Evolutionary conservation across 2,797 vertebrate genomes (phyloP).

Genomic region (Acipenser transmontanus): DNA sequence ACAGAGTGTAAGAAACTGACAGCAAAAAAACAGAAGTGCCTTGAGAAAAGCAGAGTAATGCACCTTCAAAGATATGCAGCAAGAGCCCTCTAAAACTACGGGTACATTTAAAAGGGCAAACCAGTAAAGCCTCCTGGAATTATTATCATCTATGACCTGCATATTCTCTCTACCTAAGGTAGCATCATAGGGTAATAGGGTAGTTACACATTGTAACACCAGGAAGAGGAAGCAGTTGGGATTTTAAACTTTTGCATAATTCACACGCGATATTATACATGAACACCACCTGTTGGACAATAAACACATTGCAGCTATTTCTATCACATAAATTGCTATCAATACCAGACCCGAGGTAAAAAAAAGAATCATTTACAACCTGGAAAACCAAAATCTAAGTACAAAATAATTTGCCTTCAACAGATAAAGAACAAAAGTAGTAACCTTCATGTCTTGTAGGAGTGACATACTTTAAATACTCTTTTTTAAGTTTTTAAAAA

Average conservation of each 20-base stretch:
- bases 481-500: too few species aligned
- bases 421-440: too few species aligned
- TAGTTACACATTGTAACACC: neutral
- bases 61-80: neutral
- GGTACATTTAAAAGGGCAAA: constrained; percentile 4
- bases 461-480: too few species aligned
- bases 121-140: neutral
- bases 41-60: neutral
- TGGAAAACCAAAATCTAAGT: too few species aligned
- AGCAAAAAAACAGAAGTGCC: neutral
- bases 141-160: neutral
- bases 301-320: too few species aligned
- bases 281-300: too few species aligned
- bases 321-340: too few species aligned
- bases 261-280: neutral
- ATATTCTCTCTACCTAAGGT: neutral
- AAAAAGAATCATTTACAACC: too few species aligned
- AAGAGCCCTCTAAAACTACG: neutral
- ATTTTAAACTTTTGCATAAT: neutral
- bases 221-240: neutral
- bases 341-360: too few species aligned
- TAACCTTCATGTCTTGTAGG: too few species aligned
- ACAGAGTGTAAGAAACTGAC: neutral
- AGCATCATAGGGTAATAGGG: neutral
- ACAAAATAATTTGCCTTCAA: too few species aligned